phyloP scores from a whole-genome alignment of 2,888 invertebrate genomes.

The Hylaea fasciaria region DNA sequence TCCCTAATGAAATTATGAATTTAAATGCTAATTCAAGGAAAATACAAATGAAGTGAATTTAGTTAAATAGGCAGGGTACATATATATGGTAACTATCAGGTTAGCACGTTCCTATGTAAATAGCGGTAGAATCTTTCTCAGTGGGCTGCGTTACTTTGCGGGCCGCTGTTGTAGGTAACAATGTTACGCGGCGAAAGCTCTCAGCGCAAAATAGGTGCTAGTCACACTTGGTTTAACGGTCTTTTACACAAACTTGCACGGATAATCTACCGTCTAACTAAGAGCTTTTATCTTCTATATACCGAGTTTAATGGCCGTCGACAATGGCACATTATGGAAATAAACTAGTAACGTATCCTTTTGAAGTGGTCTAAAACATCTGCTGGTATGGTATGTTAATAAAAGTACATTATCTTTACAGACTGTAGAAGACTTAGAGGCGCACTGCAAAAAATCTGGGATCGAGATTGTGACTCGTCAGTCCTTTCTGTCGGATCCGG shows the following conservation, averaged over 20 bases:
- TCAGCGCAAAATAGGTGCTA: constrained; percentile 39
- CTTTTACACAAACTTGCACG: constrained; percentile 36
- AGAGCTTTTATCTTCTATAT: constrained; percentile 19
- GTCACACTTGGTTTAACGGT: constrained; percentile 39
- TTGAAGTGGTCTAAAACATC: neutral
- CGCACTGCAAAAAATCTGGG: constrained; percentile 94
- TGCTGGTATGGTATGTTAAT: neutral
- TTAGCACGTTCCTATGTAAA: constrained; percentile 34
- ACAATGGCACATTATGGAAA: constrained; percentile 18
- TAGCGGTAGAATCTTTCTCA: constrained; percentile 34
- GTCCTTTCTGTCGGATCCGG: constrained; percentile 98
- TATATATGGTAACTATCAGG: constrained; percentile 12
- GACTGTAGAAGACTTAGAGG: constrained; percentile 99
- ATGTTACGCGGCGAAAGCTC: constrained; percentile 38
- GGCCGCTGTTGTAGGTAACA: constrained; percentile 32
- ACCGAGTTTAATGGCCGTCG: constrained; percentile 13
- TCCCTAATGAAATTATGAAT: constrained; percentile 11
- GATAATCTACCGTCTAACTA: constrained; percentile 28
- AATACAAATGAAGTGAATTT: constrained; percentile 15
- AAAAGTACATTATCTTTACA: constrained; percentile 68
- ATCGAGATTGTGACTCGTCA: constrained; percentile 98
- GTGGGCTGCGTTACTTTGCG: constrained; percentile 37
- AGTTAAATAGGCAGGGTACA: constrained; percentile 22
- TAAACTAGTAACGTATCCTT: constrained; percentile 4
- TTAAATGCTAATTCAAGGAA: constrained; percentile 16